A percentile compares a stretch with the other conserved stretches of the same genome.
These are phyloP conservation scores for Dolichallabes microphthalmus DNA, from an alignment of 2,113 vertebrate genomes.

Conservation along the genomic window DNA sequence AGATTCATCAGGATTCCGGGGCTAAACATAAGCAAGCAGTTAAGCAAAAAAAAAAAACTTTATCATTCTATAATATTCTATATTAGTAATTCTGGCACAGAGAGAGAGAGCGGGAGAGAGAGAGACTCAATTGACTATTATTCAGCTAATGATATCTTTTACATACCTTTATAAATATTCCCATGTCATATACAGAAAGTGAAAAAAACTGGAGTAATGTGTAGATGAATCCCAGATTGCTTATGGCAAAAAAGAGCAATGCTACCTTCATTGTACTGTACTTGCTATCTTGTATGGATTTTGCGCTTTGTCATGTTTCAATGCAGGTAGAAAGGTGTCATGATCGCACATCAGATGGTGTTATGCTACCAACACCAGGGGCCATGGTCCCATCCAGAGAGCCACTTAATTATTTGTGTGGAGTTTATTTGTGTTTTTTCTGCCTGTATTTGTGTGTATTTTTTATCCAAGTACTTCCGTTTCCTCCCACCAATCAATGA, in stretches of 20 bases:
- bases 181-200: neutral
- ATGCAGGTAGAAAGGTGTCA: neutral
- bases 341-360: neutral
- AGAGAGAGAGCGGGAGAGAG: too few relatives aligned
- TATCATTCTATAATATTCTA: neutral
- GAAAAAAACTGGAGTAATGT: neutral
- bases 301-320: neutral
- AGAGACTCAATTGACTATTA: neutral
- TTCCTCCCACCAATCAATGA: neutral
- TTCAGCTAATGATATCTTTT: neutral
- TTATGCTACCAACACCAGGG: neutral
- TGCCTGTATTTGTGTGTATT: neutral
- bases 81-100: neutral
- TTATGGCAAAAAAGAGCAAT: neutral
- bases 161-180: neutral
- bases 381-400: neutral
- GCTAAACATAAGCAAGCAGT: neutral
- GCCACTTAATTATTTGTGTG: neutral
- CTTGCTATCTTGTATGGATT: neutral
- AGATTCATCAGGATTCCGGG: neutral
- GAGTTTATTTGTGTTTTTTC: neutral
- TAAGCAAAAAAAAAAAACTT: neutral
- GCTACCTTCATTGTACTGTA: neutral
- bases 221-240: neutral
- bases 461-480: neutral